Conservation (phyloP, 2,113 vertebrate genomes). For the Apteryx owenii region DNA sequence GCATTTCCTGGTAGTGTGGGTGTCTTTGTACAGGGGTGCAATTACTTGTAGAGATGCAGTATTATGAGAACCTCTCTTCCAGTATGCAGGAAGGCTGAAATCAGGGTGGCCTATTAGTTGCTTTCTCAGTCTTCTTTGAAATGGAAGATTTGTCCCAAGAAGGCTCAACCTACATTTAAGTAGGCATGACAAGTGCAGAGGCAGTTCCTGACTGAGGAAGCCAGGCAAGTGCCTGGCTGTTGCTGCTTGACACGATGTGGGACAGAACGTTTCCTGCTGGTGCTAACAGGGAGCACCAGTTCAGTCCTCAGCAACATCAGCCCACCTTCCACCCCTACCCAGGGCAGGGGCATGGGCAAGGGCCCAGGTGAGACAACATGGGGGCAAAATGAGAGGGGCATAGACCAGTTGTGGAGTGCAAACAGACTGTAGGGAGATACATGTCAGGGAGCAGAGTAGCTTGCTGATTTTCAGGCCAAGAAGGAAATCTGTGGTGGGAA, state of each 20-base stretch:
- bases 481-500: neutral
- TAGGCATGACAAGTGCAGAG: neutral
- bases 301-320: neutral
- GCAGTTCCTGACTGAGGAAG: neutral
- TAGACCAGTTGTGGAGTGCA: fast-evolving
- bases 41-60: neutral
- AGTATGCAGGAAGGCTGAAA: neutral
- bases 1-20: neutral
- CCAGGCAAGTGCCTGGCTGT: neutral
- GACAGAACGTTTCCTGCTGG: neutral
- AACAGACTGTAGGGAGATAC: neutral
- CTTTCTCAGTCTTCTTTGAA: neutral
- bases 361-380: neutral
- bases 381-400: neutral
- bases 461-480: neutral
- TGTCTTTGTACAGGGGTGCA: fast-evolving
- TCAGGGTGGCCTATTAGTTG: neutral
- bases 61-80: neutral
- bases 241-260: neutral
- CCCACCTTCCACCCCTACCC: neutral
- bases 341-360: fast-evolving
- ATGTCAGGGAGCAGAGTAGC: fast-evolving
- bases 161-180: neutral
- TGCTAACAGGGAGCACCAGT: neutral
- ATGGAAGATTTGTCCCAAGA: neutral